These are phyloP conservation scores for Cercocebus atys DNA, from an alignment of 2,113 vertebrate species.

Conservation along the genomic window DNA sequence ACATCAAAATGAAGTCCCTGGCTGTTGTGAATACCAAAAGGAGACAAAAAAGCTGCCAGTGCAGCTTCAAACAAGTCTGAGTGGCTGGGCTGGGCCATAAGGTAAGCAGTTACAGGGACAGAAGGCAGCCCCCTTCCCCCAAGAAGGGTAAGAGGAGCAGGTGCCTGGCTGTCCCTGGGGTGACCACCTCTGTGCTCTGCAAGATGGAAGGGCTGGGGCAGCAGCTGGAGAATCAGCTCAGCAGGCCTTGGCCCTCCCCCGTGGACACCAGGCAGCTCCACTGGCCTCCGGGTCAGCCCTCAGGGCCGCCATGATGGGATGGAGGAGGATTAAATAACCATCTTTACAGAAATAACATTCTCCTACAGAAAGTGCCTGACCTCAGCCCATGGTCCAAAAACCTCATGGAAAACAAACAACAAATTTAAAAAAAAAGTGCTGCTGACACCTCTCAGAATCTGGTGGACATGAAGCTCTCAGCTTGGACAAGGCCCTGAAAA, in stretches of 20 bases:
- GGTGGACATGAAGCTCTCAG: not conserved
- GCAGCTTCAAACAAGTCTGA: constrained; percentile 56
- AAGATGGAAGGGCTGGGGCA: not conserved
- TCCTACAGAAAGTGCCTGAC: constrained; percentile 72
- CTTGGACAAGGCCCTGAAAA: constrained; percentile 1
- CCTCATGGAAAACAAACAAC: constrained; percentile 41
- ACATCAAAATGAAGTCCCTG: constrained; percentile 75
- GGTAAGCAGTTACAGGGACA: constrained; percentile 49
- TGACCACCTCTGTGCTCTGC: constrained; percentile 2
- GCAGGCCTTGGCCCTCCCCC: not conserved
- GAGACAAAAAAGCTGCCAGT: constrained; percentile 20
- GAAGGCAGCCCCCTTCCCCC: constrained; percentile 18
- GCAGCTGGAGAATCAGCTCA: constrained; percentile 5
- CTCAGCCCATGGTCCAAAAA: constrained; percentile 63
- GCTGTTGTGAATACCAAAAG: constrained; percentile 75
- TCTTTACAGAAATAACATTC: constrained; percentile 60
- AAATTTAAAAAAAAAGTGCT: constrained; percentile 41
- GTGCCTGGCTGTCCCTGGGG: constrained; percentile 14
- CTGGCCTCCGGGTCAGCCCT: constrained; percentile 11
- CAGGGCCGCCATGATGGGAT: not conserved
- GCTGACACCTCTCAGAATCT: constrained; percentile 19
- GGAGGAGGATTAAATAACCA: not conserved
- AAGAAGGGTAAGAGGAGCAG: not conserved
- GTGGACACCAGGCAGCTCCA: not conserved
- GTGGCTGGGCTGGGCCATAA: not conserved